phyloP scores from a whole-genome alignment of 2,888 invertebrate genomes.

The Polymixis lichenea region DNA sequence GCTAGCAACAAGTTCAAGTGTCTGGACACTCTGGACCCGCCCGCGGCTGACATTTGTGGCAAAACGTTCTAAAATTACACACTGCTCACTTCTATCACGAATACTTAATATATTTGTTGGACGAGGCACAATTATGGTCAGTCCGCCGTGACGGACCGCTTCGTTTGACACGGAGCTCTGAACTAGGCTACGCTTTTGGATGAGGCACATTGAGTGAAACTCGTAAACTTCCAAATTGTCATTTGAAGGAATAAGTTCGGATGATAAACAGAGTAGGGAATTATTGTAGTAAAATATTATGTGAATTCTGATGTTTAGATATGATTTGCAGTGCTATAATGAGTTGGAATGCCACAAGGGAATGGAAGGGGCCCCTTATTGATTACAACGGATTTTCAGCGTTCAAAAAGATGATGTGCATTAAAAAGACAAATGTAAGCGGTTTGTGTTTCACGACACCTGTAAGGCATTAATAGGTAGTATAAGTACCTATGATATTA shows the following conservation, averaged over 20 bases:
- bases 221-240: not conserved
- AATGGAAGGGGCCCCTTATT: not conserved
- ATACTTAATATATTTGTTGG: conserved; percentile 86
- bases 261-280: not conserved
- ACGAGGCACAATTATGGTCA: conserved; percentile 80
- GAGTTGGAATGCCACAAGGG: conserved; percentile 23
- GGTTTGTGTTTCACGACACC: not conserved
- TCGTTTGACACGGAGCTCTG: conserved; percentile 74
- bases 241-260: not conserved
- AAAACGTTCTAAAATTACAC: conserved; percentile 82
- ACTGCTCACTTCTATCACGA: conserved; percentile 78
- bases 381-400: not conserved
- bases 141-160: conserved; percentile 82
- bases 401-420: not conserved
- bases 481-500: conserved; percentile 9
- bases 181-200: conserved; percentile 67
- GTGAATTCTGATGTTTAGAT: not conserved
- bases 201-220: conserved; percentile 60
- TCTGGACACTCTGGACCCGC: conserved; percentile 49
- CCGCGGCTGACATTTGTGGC: conserved; percentile 73
- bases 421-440: conserved; percentile 6
- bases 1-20: conserved; percentile 64
- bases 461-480: not conserved
- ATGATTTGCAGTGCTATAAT: not conserved
- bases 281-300: not conserved